phyloP scores from a whole-genome alignment of 2,888 invertebrate species.

The Galerucella nymphaeae region DNA sequence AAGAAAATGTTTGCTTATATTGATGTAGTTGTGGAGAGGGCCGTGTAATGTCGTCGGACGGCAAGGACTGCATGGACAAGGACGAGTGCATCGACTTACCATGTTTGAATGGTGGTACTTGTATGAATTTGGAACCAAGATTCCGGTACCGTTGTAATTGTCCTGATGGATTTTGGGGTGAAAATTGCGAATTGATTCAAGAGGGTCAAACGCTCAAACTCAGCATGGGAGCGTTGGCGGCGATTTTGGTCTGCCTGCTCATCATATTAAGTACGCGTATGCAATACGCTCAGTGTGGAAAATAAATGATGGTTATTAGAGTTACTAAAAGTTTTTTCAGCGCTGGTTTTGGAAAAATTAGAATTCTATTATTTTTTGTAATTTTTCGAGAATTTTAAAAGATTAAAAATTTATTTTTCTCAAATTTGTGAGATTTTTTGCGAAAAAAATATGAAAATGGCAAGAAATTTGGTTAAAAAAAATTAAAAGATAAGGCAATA shows the following conservation, averaged over 20 bases:
- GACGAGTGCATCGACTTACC: constrained; percentile 95
- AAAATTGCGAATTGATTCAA: constrained; percentile 92
- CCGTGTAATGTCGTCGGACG: constrained; percentile 88
- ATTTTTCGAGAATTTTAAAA: no score
- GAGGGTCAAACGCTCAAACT: constrained; percentile 95
- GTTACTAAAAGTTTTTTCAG: constrained; percentile 4
- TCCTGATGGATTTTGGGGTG: constrained; percentile 92
- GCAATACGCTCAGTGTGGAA: constrained; percentile 17
- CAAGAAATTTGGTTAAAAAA: no score
- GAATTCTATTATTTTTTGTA: no score
- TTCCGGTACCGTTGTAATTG: constrained; percentile 89
- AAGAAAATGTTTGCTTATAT: constrained; percentile 25
- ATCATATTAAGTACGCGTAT: constrained; percentile 95
- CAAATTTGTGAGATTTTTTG: no score
- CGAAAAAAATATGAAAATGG: no score
- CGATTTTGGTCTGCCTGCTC: constrained; percentile 96
- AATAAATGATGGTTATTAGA: constrained; percentile 19
- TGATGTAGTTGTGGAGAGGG: constrained; percentile 89
- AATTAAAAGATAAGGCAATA: no score
- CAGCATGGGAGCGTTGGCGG: constrained; percentile 96
- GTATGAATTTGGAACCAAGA: constrained; percentile 91
- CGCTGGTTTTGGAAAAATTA: background rate
- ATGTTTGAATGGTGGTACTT: constrained; percentile 92
- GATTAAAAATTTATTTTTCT: no score
- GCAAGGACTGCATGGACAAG: constrained; percentile 94